Base-by-base conservation (phyloP, 2,888 invertebrate species). In the Luperina nickerlii region DNA sequence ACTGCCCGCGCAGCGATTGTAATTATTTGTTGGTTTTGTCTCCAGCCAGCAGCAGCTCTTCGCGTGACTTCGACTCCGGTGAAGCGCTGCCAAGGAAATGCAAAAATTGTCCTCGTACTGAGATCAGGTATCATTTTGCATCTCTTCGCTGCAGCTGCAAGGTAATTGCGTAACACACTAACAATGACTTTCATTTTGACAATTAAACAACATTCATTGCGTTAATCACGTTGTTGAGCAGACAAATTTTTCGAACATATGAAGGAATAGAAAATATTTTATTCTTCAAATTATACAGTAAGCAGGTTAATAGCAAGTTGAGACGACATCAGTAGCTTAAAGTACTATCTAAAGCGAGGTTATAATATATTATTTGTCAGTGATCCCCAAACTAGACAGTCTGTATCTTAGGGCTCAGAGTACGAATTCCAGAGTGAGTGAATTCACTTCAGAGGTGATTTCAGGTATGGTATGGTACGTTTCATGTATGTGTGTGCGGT, bases 81-180 rank as follows among this genome's bases (percentile, higher is more conserved):
- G 87, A 85, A 67, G 79, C 88, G 68, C 80, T 79, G 38, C 79
- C 88, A 74, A 94, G 92, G 90, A 93, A 91, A 88, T 95, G 95
- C 90, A 93, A 92, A 83, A 80, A 87, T 69, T 95, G 95, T 79
- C 90, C 92, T 62, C 82, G 84, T 45, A 90, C 81, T 78, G 92
- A 93, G 32, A 86, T 93, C 91, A 94, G 94, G 94, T 94, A 92
- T 79, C 24, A 69, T 76, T 86, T 87, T 80, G 80, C 70, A 78
- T 80, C 74, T 82, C 76, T 78, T 74, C 70, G 70, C 65, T 83
- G 70, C 32, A 74, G 81, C 77, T 83, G 78, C 20, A 5, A 65
- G 63, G 0, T 65, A 9, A 38, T 65, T 38, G 32, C 9, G 3
- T 18, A 63, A 38, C 32, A 65, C 63, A 38, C 63, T 20, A 60